These are phyloP conservation scores for Bovichtus diacanthus DNA, from an alignment of 2,797 vertebrate genomes.

Conservation along the genomic window DNA sequence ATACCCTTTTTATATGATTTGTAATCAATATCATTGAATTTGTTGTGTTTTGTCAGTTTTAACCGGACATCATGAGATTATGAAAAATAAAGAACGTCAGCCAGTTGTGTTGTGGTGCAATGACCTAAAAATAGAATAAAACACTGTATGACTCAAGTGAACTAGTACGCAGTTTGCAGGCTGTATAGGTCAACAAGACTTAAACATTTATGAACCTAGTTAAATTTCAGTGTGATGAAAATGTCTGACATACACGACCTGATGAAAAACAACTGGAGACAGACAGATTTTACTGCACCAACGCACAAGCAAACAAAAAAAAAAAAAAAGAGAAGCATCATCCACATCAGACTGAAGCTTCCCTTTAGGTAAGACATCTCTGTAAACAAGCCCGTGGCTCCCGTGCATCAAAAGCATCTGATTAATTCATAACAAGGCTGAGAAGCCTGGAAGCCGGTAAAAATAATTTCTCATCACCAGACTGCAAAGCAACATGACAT, in stretches of 20 bases:
- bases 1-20: not conserved
- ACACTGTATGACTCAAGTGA: slow-evolving; percentile 3
- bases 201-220: slow-evolving; percentile 7
- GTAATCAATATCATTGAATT: not conserved
- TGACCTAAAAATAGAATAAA: slow-evolving; percentile 17
- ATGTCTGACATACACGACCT: not conserved
- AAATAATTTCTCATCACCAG: slow-evolving; percentile 27
- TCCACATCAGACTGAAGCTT: slow-evolving; percentile 13
- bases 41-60: not conserved
- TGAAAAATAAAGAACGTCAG: not conserved
- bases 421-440: slow-evolving; percentile 59
- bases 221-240: slow-evolving; percentile 4
- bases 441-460: slow-evolving; percentile 47
- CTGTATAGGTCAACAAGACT: not conserved
- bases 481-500: slow-evolving; percentile 23
- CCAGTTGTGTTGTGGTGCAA: slow-evolving; percentile 11
- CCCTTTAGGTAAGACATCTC: slow-evolving; percentile 31
- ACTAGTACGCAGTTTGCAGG: not conserved
- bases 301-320: not conserved
- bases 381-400: slow-evolving; percentile 55
- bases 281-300: slow-evolving; percentile 12
- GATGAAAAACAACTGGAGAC: slow-evolving; percentile 8
- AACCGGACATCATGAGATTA: not conserved
- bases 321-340: not conserved
- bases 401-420: slow-evolving; percentile 32